A percentile compares a stretch with the other conserved stretches of the same genome.
Evolutionary conservation across 2,888 invertebrate genomes (phyloP).

Genomic region (Chrysomela aeneicollis): DNA sequence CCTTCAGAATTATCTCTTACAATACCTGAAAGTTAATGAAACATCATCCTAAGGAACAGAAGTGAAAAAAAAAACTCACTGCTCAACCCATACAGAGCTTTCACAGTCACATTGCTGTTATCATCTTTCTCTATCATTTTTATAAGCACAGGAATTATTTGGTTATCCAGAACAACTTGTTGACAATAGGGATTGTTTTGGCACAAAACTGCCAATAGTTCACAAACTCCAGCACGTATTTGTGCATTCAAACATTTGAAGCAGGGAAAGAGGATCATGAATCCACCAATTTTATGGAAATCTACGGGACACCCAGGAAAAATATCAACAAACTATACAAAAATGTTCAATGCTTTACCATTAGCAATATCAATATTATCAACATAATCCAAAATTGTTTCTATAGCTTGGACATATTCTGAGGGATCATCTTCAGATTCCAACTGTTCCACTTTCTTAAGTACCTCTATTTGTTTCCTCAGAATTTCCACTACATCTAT

Average conservation of each 20-base stretch:
- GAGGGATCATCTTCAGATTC: slow-evolving; percentile 65
- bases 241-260: slow-evolving; percentile 69
- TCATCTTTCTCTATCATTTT: slow-evolving; percentile 65
- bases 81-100: slow-evolving; percentile 81
- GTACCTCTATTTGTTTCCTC: slow-evolving; percentile 67
- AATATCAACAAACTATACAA: neutral
- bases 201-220: slow-evolving; percentile 78
- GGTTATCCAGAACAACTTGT: slow-evolving; percentile 70
- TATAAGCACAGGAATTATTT: slow-evolving; percentile 71
- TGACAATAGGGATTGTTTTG: slow-evolving; percentile 91
- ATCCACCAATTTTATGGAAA: slow-evolving; percentile 86
- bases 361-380: slow-evolving; percentile 83
- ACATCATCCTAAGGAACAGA: too few species aligned
- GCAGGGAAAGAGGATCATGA: slow-evolving; percentile 74
- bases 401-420: slow-evolving; percentile 71
- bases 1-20: slow-evolving; percentile 71
- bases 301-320: slow-evolving; percentile 62
- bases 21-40: slow-evolving; percentile 64
- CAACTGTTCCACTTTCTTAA: slow-evolving; percentile 64
- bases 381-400: slow-evolving; percentile 71
- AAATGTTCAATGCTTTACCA: slow-evolving; percentile 62
- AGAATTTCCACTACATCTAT: slow-evolving; percentile 75
- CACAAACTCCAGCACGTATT: slow-evolving; percentile 71
- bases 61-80: slow-evolving; percentile 73
- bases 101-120: slow-evolving; percentile 70